Evolutionary conservation across 2,888 invertebrate species (phyloP).

Genomic region (Salticus scenicus): DNA sequence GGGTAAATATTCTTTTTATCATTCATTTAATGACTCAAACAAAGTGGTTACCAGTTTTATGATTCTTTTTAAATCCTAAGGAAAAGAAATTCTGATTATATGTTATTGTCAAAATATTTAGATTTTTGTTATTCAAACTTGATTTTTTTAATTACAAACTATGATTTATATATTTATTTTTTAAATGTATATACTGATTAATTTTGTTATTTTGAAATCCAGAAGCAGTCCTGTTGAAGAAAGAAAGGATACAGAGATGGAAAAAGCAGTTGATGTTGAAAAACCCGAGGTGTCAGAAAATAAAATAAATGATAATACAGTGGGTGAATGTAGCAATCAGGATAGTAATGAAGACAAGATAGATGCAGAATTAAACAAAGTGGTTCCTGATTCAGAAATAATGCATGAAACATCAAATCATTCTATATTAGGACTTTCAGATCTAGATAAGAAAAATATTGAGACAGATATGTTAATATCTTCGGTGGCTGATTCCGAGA

Average conservation of each 20-base stretch:
- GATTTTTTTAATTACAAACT: too few relatives aligned
- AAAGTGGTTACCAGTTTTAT: too few relatives aligned
- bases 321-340: neutral
- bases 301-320: neutral
- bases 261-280: neutral
- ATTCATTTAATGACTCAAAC: too few relatives aligned
- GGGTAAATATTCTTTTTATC: too few relatives aligned
- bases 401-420: neutral
- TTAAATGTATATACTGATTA: too few relatives aligned
- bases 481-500: neutral
- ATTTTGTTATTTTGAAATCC: neutral
- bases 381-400: neutral
- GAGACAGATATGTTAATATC: neutral
- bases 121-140: too few relatives aligned
- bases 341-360: neutral
- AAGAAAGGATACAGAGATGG: neutral
- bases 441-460: neutral
- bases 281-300: neutral
- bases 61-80: too few relatives aligned
- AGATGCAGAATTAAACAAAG: neutral
- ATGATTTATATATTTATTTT: too few relatives aligned
- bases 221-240: neutral
- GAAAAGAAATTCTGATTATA: too few relatives aligned
- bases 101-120: too few relatives aligned
- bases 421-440: neutral